These are phyloP conservation scores for Rhingia campestris DNA, from an alignment of 2,888 invertebrate genomes.

Conservation along the genomic window DNA sequence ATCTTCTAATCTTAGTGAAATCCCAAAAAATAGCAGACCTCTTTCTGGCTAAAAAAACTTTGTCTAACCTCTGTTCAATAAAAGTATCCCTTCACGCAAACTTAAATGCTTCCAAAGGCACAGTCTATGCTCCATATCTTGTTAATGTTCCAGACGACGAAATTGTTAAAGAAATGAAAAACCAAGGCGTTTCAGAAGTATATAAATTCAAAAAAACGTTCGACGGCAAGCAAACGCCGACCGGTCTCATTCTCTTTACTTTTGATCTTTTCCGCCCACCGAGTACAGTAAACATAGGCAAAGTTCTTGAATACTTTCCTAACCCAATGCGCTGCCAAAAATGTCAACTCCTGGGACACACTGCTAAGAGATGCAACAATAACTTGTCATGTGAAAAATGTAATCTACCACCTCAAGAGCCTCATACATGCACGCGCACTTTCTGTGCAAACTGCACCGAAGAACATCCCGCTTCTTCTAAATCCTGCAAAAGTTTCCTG, in stretches of 20 bases:
- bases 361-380: too few species aligned
- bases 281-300: slow-evolving; percentile 1
- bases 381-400: too few species aligned
- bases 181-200: slow-evolving; percentile 1
- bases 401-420: too few species aligned
- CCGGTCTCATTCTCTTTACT: slow-evolving; percentile 4
- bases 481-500: too few species aligned
- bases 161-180: slow-evolving; percentile 2
- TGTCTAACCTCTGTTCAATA: slow-evolving; percentile 18
- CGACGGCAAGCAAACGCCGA: slow-evolving; percentile 1
- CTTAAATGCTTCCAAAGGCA: slow-evolving; percentile 13
- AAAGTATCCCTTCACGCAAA: slow-evolving; percentile 3
- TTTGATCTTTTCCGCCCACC: slow-evolving; percentile 8
- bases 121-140: slow-evolving; percentile 9
- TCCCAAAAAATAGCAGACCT: slow-evolving; percentile 3
- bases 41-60: not conserved
- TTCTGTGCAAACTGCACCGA: too few species aligned
- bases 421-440: too few species aligned
- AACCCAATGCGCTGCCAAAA: too few species aligned
- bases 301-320: not conserved
- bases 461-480: too few species aligned
- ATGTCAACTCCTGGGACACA: too few species aligned
- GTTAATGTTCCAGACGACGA: slow-evolving; percentile 7
- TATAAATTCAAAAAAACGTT: not conserved
- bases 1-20: slow-evolving; percentile 1